Conservation (phyloP, 2,888 invertebrate species). For the Cosmopolites sordidus region DNA sequence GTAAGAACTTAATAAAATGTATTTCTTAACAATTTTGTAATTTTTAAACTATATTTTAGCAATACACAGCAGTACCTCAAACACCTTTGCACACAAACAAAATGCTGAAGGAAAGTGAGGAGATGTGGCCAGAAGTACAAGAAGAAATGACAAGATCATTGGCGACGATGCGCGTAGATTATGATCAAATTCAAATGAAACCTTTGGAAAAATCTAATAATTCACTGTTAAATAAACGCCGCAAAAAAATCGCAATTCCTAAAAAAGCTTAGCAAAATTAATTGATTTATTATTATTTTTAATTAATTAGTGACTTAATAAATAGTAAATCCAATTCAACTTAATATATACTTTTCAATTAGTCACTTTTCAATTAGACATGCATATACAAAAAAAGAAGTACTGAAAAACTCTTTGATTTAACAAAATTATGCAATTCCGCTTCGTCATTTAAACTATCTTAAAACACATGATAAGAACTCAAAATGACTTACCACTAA, state of each 20-base stretch:
- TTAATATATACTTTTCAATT: slow-evolving; percentile 1
- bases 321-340: neutral
- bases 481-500: too few species aligned
- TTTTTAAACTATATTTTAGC: slow-evolving; percentile 36
- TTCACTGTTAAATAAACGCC: slow-evolving; percentile 80
- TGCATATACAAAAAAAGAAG: slow-evolving; percentile 2
- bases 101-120: slow-evolving; percentile 84
- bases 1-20: slow-evolving; percentile 50
- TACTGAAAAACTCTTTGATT: too few species aligned
- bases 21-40: neutral
- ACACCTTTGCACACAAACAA: slow-evolving; percentile 91
- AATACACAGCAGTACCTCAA: slow-evolving; percentile 83
- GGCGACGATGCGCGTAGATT: slow-evolving; percentile 97
- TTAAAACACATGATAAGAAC: too few species aligned
- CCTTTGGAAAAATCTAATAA: slow-evolving; percentile 90
- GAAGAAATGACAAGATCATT: slow-evolving; percentile 98
- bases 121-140: slow-evolving; percentile 95
- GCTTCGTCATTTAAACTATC: too few species aligned
- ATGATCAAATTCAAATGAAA: slow-evolving; percentile 93
- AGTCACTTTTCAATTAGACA: slow-evolving; percentile 15
- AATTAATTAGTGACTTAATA: neutral
- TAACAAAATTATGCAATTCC: too few species aligned
- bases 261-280: slow-evolving; percentile 15
- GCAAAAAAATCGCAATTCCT: slow-evolving; percentile 48
- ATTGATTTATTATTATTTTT: neutral